Evolutionary conservation across 2,797 vertebrate species (phyloP).

Genomic region (Myotis findleyi): DNA sequence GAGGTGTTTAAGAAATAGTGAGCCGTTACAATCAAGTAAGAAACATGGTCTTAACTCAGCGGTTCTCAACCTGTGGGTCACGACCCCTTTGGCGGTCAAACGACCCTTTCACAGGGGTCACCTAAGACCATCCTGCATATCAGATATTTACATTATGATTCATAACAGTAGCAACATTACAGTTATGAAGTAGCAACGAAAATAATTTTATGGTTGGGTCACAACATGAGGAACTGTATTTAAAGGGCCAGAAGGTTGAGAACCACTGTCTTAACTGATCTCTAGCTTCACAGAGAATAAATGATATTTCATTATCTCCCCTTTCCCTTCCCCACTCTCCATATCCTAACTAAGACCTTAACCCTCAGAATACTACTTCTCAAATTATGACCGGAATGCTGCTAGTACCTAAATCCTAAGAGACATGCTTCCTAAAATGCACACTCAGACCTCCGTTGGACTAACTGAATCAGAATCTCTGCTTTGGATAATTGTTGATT

Average conservation of each 20-base stretch:
- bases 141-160: too few species aligned
- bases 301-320: background rate
- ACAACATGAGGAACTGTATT: too few species aligned
- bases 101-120: too few species aligned
- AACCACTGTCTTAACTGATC: background rate
- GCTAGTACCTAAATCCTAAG: background rate
- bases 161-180: too few species aligned
- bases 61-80: too few species aligned
- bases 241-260: too few species aligned
- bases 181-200: too few species aligned
- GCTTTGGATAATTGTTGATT: background rate
- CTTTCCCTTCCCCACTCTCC: background rate
- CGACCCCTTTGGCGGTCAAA: too few species aligned
- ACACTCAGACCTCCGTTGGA: background rate
- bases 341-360: background rate
- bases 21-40: too few species aligned
- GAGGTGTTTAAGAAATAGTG: background rate
- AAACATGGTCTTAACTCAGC: too few species aligned
- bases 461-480: conserved; percentile 10
- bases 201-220: too few species aligned
- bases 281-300: conserved; percentile 15
- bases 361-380: conserved; percentile 7
- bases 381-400: background rate
- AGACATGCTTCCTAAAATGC: background rate
- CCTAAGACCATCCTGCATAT: too few species aligned